Base-by-base conservation (phyloP, 1,140 invertebrate genomes). In the Halyomorpha halys region DNA sequence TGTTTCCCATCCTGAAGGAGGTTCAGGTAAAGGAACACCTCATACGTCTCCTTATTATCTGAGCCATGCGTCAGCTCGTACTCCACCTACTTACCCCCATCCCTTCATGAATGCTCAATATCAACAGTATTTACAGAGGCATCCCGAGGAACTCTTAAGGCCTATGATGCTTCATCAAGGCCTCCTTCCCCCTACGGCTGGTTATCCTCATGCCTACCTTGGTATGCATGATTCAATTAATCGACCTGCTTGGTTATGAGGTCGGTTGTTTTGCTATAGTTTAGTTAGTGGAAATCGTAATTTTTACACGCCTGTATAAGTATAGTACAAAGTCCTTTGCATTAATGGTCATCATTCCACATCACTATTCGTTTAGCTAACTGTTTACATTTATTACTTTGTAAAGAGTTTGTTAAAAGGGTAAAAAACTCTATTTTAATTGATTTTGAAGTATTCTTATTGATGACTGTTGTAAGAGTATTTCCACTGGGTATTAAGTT, bases 191-290 rank as follows among this genome's bases (percentile, higher is more conserved):
- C 71, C 76, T 70, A 65, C 81, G 72, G 71, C 81, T 70, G 71
- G 77, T n/a, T 83, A 83, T 70, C 81, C 84, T 0, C 73, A 72
- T 75, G 63, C 75, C 76, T 72, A 70, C 19, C 74, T 87, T 62
- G 80, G 82, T 60, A 83, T 85, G 69, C 86, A 83, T 68, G 84
- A 86, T 70, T 72, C 80, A 16, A 81, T 83, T 67, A 82, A 81
- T 64, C 71, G 80, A 70, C 79, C 78, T 27, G 77, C 79, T 5
- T 82, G 79, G 80, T 67, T 72, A 65, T 72, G 68, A 70, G 61
- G 44, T 1, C 27, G 18, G 53, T 21, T 23, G 47, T 56, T 56
- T 16, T 27, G 53, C 27, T 60, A 30, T 44, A 34, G 18, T 56
- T 56, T 56, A 56, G 18, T 56, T 23, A 39, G 34, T 39, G 34